phyloP scores from a whole-genome alignment of 1,140 invertebrate species.

The Battus philenor region DNA sequence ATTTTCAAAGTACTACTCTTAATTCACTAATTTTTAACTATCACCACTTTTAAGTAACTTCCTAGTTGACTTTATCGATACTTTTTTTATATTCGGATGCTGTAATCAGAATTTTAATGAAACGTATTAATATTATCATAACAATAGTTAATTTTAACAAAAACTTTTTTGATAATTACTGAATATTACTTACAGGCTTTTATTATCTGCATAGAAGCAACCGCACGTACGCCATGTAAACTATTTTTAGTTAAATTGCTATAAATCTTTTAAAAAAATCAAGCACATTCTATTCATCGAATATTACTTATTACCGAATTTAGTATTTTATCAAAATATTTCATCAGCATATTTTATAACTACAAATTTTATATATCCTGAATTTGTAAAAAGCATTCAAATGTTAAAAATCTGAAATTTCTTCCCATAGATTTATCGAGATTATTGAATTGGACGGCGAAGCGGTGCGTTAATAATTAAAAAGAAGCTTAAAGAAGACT shows the following conservation, averaged over 20 bases:
- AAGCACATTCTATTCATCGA: too few relatives aligned
- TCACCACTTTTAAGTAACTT: conserved; percentile 13
- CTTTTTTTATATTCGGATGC: too few relatives aligned
- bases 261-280: too few relatives aligned
- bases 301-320: background rate
- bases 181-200: too few relatives aligned
- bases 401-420: background rate
- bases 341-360: background rate
- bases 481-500: conserved; percentile 25
- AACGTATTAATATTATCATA: too few relatives aligned
- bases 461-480: conserved; percentile 43
- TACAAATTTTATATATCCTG: conserved; percentile 1
- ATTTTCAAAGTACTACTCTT: conserved; percentile 3
- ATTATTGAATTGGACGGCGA: conserved; percentile 53
- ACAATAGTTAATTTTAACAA: too few relatives aligned
- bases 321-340: too few relatives aligned
- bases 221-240: too few relatives aligned
- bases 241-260: too few relatives aligned
- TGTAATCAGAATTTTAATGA: too few relatives aligned
- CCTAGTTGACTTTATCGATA: conserved; percentile 2
- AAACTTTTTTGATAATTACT: too few relatives aligned
- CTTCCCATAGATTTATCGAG: conserved; percentile 11
- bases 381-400: conserved; percentile 4
- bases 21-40: conserved; percentile 4
- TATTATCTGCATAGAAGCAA: too few relatives aligned